A percentile compares a stretch with the other conserved stretches of the same genome.
Evolutionary conservation across 2,113 vertebrate species (phyloP).

Genomic region (Albula goreensis): DNA sequence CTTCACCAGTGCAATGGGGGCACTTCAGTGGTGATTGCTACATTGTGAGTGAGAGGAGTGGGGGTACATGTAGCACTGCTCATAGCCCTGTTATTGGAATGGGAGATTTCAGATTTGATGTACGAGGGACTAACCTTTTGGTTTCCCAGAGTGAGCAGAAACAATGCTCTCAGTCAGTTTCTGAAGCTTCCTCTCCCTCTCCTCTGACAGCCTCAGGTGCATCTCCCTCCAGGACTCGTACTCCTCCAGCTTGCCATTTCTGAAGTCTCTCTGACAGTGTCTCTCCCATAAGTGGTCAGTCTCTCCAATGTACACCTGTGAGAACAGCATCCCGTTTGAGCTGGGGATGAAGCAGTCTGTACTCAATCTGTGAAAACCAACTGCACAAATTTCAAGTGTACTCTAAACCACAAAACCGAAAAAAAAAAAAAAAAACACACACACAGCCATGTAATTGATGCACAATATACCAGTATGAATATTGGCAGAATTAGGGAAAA

Average conservation of each 20-base stretch:
- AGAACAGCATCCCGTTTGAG: conserved; percentile 5
- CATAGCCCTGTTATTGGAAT: too few relatives aligned
- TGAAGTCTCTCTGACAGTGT: conserved; percentile 81
- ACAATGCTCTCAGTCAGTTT: conserved; percentile 78
- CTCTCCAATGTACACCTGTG: conserved; percentile 70
- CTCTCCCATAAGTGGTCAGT: conserved; percentile 81
- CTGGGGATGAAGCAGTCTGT: too few relatives aligned
- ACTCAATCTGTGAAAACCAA: too few relatives aligned
- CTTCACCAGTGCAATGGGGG: too few relatives aligned
- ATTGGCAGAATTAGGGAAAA: too few relatives aligned
- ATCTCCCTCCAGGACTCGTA: conserved; percentile 87
- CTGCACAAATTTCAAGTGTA: too few relatives aligned
- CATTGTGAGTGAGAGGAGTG: too few relatives aligned
- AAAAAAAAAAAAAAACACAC: too few relatives aligned
- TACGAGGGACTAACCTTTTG: conserved; percentile 69
- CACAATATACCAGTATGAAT: too few relatives aligned
- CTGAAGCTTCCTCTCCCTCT: conserved; percentile 80
- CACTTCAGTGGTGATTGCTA: background rate
- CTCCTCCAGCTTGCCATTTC: conserved; percentile 65
- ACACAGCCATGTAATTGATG: too few relatives aligned
- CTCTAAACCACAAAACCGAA: too few relatives aligned
- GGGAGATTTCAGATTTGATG: background rate
- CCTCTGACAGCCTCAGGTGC: conserved; percentile 75
- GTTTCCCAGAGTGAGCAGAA: conserved; percentile 77
- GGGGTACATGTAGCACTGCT: too few relatives aligned